Base-by-base conservation (phyloP, 2,888 invertebrate genomes). In the Parnassius smintheus region DNA sequence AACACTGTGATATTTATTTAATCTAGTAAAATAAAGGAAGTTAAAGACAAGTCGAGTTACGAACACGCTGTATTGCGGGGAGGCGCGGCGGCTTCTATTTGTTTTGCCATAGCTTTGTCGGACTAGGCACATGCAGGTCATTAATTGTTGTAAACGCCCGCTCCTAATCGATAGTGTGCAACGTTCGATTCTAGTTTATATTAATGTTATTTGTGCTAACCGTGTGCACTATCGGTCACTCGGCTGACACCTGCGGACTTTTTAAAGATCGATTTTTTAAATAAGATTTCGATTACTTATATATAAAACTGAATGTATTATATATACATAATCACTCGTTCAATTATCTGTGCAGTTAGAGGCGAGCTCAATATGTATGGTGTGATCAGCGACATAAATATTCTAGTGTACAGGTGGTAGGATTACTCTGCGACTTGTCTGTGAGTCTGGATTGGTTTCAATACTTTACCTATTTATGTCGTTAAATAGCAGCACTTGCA, bases 21-120 rank as follows among this genome's bases (percentile, higher is more conserved):
- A 44, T 11, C 46, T 2, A 46, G 11, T 56, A 66, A 62, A 67
- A 61, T 70, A 54, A 64, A 66, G 51, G 56, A 55, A 55, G 56
- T 68, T 12, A 69, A 65, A 66, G 65, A 60, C 4, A 4, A 3
- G 62, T 62, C 67, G 65, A 59, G 68, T 76, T 75, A 72, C 67
- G 75, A 79, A 74, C 86, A 83, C 70, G 75, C 88, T 83, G 86
- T 88, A 79, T 66, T 70, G 67, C 78, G 79, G 84, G 84, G 87
- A 83, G 86, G 86, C 86, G 83, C 83, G 81, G 80, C 78, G 79
- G 78, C 86, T 82, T 88, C 89, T 91, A 90, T 91, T 91, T 91
- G 91, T 91, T 91, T 90, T 88, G 88, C 89, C 88, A 86, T 90
- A 89, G 91, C 90, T 89, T 89, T 89, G 91, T 87, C 88, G 87